Conservation (phyloP, 1,140 invertebrate genomes). For the Pseudoatta argentina region DNA sequence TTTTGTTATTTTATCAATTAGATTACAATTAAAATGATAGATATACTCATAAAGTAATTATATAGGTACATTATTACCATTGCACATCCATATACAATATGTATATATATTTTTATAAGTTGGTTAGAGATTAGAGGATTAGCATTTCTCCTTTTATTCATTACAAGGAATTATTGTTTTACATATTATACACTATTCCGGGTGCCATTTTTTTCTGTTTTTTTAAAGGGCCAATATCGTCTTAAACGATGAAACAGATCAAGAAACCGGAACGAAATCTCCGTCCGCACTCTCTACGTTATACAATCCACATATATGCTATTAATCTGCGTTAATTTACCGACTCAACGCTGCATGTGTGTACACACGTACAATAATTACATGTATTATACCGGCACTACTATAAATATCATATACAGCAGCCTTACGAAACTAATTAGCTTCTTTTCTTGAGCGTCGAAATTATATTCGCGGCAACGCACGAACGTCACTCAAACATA, state of each 20-base stretch:
- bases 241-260: constrained; percentile 41
- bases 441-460: background rate
- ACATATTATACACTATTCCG: constrained; percentile 1
- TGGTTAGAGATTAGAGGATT: constrained; percentile 37
- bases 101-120: constrained; percentile 34
- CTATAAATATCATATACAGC: constrained; percentile 10
- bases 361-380: constrained; percentile 14
- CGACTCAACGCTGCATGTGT: background rate
- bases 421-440: constrained; percentile 15
- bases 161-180: constrained; percentile 1
- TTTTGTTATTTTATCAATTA: constrained; percentile 58
- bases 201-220: background rate
- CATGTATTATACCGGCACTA: background rate
- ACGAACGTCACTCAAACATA: background rate
- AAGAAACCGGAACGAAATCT: constrained; percentile 47
- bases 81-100: constrained; percentile 42
- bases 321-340: constrained; percentile 51
- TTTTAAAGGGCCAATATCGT: constrained; percentile 12
- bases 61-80: constrained; percentile 59
- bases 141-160: background rate
- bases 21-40: constrained; percentile 68
- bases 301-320: constrained; percentile 21
- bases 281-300: constrained; percentile 22
- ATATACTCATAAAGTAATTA: constrained; percentile 62
- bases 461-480: background rate